These are phyloP conservation scores for Prolemur simus DNA, from an alignment of 2,113 vertebrate species.

Conservation along the genomic window DNA sequence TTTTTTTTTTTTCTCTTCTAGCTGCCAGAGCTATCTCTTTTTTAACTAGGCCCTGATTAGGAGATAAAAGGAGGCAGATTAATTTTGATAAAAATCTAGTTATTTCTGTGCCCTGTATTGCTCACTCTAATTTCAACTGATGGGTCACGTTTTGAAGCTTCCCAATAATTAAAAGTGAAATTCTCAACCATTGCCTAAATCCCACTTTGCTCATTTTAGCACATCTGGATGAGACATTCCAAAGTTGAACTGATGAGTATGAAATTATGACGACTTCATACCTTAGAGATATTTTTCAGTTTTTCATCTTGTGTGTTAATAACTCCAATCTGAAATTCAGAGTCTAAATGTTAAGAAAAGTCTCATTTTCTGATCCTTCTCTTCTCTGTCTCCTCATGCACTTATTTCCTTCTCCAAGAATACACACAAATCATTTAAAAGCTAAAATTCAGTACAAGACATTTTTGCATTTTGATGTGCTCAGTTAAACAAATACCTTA, in stretches of 20 bases:
- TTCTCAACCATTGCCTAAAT: not conserved
- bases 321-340: not conserved
- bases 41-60: not conserved
- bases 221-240: rapidly evolving
- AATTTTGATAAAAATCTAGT: not conserved
- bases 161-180: not conserved
- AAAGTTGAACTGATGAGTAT: not conserved
- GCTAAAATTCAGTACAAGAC: not conserved
- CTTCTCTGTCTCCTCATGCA: not conserved
- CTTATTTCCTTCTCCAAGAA: not conserved
- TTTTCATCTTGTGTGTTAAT: not conserved
- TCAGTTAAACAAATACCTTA: not conserved
- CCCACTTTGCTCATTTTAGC: not conserved
- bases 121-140: not conserved
- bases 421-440: not conserved
- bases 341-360: not conserved
- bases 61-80: not conserved
- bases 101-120: not conserved
- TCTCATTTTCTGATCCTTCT: not conserved
- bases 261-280: not conserved
- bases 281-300: not conserved
- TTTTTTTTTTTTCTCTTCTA: not conserved
- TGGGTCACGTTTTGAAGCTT: not conserved
- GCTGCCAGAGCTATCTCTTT: not conserved
- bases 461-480: not conserved